Percentiles rank a stretch among this genome's conserved stretches.
These are phyloP conservation scores for Drosophila leontia DNA, from an alignment of 1,140 invertebrate genomes.

Conservation along the genomic window DNA sequence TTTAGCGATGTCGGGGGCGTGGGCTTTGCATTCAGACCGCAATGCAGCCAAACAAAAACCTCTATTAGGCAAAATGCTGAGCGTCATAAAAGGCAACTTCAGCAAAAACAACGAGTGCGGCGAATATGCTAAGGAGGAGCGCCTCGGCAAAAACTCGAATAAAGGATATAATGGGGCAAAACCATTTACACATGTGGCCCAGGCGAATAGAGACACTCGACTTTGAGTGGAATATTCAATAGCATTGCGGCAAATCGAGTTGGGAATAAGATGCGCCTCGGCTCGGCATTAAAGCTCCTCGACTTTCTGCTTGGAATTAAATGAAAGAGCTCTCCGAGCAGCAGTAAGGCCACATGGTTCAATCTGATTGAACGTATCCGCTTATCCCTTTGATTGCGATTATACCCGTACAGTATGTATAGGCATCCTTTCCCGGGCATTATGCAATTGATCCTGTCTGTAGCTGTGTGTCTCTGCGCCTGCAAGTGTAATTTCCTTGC, in stretches of 20 bases:
- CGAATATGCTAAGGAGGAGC: conserved; percentile 28
- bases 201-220: conserved; percentile 53
- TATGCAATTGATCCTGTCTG: conserved; percentile 45
- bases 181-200: conserved; percentile 55
- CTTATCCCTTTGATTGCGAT: conserved; percentile 17
- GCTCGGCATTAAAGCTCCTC: conserved; percentile 24
- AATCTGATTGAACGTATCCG: conserved; percentile 24
- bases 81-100: conserved; percentile 48
- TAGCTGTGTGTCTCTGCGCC: conserved; percentile 2
- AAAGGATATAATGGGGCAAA: conserved; percentile 37
- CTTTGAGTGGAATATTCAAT: conserved; percentile 38
- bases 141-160: conserved; percentile 16
- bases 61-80: conserved; percentile 58
- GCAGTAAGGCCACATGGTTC: conserved; percentile 1
- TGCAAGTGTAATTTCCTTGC: conserved; percentile 47
- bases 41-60: conserved; percentile 47
- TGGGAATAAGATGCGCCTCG: conserved; percentile 23
- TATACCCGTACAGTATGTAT: neutral
- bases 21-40: conserved; percentile 27
- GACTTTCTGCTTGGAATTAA: conserved; percentile 16
- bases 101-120: conserved; percentile 23
- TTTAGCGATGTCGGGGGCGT: conserved; percentile 12
- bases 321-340: neutral
- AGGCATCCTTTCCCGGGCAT: conserved; percentile 22
- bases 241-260: conserved; percentile 33